Percentiles rank a stretch among this genome's conserved stretches.
Evolutionary conservation across 2,888 invertebrate species (phyloP).

Genomic region (Chorisops tibialis): DNA sequence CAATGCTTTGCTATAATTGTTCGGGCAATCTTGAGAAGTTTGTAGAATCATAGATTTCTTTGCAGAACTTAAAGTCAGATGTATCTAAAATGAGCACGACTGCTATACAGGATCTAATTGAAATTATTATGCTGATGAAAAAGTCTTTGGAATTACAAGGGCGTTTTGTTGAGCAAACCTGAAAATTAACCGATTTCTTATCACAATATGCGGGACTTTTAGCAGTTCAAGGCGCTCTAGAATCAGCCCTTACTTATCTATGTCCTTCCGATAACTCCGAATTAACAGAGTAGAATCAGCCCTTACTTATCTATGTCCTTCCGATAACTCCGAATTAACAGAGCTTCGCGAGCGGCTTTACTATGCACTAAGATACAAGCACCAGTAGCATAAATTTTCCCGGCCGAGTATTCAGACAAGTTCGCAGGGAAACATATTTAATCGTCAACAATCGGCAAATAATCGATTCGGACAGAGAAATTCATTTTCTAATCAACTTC

Average conservation of each 20-base stretch:
- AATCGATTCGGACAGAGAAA: slow-evolving; percentile 5
- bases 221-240: slow-evolving; percentile 80
- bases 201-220: slow-evolving; percentile 77
- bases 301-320: slow-evolving; percentile 66
- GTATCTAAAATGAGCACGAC: slow-evolving; percentile 42
- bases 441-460: neutral
- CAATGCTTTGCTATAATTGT: slow-evolving; percentile 82
- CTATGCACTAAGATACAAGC: slow-evolving; percentile 60
- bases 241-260: slow-evolving; percentile 72
- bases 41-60: slow-evolving; percentile 61
- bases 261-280: slow-evolving; percentile 56
- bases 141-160: slow-evolving; percentile 69
- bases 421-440: slow-evolving; percentile 37
- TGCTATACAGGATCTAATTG: slow-evolving; percentile 67
- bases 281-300: slow-evolving; percentile 64
- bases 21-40: slow-evolving; percentile 78
- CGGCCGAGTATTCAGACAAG: slow-evolving; percentile 45
- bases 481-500: neutral
- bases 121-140: slow-evolving; percentile 73
- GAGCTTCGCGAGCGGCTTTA: slow-evolving; percentile 64
- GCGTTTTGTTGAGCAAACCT: slow-evolving; percentile 58
- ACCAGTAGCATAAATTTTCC: slow-evolving; percentile 33
- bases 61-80: slow-evolving; percentile 45
- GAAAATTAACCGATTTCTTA: slow-evolving; percentile 68
- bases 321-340: slow-evolving; percentile 51